Evolutionary conservation across 2,797 vertebrate genomes (phyloP).

Genomic region (Sebastes matsubarae): DNA sequence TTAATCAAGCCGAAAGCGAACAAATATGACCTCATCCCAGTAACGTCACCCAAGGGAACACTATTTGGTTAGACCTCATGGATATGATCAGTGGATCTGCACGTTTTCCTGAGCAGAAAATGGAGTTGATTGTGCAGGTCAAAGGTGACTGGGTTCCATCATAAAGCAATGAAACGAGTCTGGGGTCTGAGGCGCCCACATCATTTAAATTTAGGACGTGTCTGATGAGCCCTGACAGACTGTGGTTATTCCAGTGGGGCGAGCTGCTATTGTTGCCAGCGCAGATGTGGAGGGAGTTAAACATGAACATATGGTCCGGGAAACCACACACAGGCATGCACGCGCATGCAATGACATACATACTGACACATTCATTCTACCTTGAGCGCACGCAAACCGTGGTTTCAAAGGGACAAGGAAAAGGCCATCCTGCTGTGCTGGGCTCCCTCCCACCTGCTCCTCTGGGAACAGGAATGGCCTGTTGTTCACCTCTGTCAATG

Average conservation of each 20-base stretch:
- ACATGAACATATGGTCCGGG: constrained; percentile 72
- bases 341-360: constrained; percentile 10
- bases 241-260: constrained; percentile 64
- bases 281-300: constrained; percentile 77
- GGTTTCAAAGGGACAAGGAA: constrained; percentile 60
- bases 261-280: constrained; percentile 66
- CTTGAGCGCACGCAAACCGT: neutral
- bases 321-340: constrained; percentile 44
- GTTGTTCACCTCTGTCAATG: constrained; percentile 60
- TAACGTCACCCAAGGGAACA: constrained; percentile 30
- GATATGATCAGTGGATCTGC: constrained; percentile 20
- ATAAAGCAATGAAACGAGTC: constrained; percentile 33
- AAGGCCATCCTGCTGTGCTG: constrained; percentile 60
- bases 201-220: constrained; percentile 71
- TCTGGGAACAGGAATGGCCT: constrained; percentile 53
- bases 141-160: constrained; percentile 64
- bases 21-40: constrained; percentile 39
- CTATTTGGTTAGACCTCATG: constrained; percentile 15
- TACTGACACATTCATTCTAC: constrained; percentile 6
- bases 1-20: constrained; percentile 32
- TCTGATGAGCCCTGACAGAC: constrained; percentile 77
- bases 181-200: constrained; percentile 59
- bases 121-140: constrained; percentile 61
- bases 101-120: constrained; percentile 39
- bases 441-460: constrained; percentile 61